Conservation (phyloP, 2,113 vertebrate species). For the Salvelinus fontinalis region DNA sequence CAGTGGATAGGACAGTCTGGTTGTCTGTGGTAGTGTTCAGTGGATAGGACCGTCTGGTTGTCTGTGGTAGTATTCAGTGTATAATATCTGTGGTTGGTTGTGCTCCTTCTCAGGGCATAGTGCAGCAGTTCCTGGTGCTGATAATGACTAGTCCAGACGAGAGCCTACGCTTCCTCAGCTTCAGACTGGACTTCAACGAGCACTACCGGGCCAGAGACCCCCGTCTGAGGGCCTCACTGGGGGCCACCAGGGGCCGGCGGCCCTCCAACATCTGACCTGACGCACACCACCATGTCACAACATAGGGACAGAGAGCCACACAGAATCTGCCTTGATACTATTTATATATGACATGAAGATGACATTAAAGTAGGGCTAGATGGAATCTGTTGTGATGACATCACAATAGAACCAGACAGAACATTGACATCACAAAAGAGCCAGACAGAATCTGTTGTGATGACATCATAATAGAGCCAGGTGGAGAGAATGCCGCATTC, state of each 20-base stretch:
- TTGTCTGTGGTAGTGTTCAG: no score
- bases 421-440: background rate
- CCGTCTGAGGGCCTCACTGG: slow-evolving; percentile 84
- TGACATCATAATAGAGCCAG: background rate
- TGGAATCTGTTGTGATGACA: background rate
- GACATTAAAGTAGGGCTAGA: background rate
- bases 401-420: background rate
- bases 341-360: no score
- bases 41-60: no score
- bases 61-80: no score
- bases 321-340: background rate
- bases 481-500: no score
- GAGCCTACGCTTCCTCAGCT: slow-evolving; percentile 93
- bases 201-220: slow-evolving; percentile 92
- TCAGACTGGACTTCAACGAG: slow-evolving; percentile 95
- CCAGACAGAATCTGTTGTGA: background rate
- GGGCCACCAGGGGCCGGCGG: slow-evolving; percentile 79
- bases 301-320: background rate
- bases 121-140: slow-evolving; percentile 94
- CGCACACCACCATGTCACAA: background rate
- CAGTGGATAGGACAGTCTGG: no score
- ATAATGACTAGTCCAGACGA: slow-evolving; percentile 89
- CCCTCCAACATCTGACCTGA: slow-evolving; percentile 80
- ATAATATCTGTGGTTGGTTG: background rate
- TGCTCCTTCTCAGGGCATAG: slow-evolving; percentile 79